Conservation (phyloP, 2,797 vertebrate genomes). For the Sebastes iracundus region DNA sequence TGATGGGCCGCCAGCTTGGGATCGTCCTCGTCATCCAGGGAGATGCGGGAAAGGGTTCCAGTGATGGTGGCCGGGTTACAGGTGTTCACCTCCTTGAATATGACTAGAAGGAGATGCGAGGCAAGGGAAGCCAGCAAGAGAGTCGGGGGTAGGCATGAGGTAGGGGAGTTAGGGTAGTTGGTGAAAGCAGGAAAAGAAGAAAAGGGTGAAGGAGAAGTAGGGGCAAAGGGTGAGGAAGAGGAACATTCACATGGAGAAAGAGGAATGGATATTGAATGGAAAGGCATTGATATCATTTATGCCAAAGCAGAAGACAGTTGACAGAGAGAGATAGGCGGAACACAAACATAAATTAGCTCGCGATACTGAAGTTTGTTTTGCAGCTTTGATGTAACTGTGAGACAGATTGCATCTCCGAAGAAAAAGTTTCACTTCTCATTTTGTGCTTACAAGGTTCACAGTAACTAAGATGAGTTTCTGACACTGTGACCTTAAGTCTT, state of each 20-base stretch:
- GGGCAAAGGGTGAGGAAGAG: not conserved
- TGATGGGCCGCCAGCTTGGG: conserved; percentile 92
- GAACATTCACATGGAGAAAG: conserved; percentile 3
- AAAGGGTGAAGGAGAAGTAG: not conserved
- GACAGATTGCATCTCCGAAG: conserved; percentile 22
- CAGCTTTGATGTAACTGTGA: conserved; percentile 3
- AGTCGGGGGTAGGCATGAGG: not conserved
- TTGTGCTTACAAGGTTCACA: conserved; percentile 19
- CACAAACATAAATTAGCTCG: not conserved
- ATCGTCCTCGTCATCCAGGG: conserved; percentile 96
- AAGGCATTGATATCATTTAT: conserved; percentile 14
- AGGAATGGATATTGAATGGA: conserved; percentile 28
- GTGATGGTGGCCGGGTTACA: conserved; percentile 98
- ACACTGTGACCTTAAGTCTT: conserved; percentile 54
- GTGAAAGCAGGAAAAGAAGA: not conserved
- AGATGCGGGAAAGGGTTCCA: conserved; percentile 95
- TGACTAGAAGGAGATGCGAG: conserved; percentile 80
- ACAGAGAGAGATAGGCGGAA: conserved; percentile 12
- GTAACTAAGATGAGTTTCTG: conserved; percentile 41
- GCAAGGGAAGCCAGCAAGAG: not conserved
- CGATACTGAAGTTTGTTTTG: conserved; percentile 11
- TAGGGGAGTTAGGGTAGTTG: not conserved
- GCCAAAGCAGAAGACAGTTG: conserved; percentile 6
- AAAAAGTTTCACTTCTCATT: conserved; percentile 29
- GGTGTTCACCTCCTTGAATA: conserved; percentile 98